Evolutionary conservation across 2,888 invertebrate genomes (phyloP).

Genomic region (Cheilosia soror): DNA sequence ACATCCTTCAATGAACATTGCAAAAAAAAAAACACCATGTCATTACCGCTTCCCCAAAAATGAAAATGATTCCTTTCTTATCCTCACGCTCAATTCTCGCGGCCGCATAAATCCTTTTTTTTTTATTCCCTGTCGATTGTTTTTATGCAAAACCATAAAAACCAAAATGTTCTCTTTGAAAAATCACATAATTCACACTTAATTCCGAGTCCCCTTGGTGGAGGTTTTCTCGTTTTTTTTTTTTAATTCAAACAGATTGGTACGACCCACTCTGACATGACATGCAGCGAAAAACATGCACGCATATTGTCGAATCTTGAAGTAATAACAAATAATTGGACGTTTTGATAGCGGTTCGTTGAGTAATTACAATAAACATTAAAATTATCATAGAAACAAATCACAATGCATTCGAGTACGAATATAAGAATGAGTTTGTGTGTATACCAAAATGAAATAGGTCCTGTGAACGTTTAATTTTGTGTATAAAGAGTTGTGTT

Average conservation of each 20-base stretch:
- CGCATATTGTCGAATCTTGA: constrained; percentile 51
- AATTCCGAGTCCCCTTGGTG: constrained; percentile 34
- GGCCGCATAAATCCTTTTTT: constrained; percentile 34
- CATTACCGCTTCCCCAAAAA: constrained; percentile 54
- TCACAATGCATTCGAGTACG: constrained; percentile 18
- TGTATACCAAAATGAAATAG: not conserved
- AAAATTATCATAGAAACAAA: constrained; percentile 65
- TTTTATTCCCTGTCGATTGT: constrained; percentile 52
- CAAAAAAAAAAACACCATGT: constrained; percentile 35
- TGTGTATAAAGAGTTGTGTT: constrained; percentile 21
- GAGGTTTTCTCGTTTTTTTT: not conserved
- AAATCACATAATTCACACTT: constrained; percentile 73
- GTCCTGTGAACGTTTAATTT: constrained; percentile 33
- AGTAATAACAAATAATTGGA: constrained; percentile 72
- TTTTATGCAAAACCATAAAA: constrained; percentile 52
- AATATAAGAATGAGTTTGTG: not conserved
- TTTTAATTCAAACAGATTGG: constrained; percentile 73
- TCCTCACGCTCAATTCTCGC: constrained; percentile 55
- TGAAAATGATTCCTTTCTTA: constrained; percentile 67
- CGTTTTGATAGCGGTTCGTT: constrained; percentile 75
- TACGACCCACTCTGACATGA: constrained; percentile 55
- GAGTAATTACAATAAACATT: constrained; percentile 75
- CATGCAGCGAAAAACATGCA: constrained; percentile 55
- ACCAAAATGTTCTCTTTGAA: constrained; percentile 43
- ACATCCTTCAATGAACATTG: constrained; percentile 66